Percentiles rank a stretch among this genome's conserved stretches.
These are phyloP conservation scores for Blomia tropicalis DNA, from an alignment of 2,888 invertebrate genomes.

Conservation along the genomic window DNA sequence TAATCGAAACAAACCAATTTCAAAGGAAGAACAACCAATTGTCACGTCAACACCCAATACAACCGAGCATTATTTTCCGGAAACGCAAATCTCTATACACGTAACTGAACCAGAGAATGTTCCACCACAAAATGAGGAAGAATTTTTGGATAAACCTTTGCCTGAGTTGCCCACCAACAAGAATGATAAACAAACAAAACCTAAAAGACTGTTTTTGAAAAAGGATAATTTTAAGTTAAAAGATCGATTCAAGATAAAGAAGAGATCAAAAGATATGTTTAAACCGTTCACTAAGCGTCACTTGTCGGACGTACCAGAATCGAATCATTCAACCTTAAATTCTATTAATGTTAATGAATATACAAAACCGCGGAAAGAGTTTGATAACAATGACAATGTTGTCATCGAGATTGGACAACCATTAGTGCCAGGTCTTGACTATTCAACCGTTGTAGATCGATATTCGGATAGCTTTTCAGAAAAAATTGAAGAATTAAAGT, in stretches of 20 bases:
- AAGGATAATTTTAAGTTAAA: conserved; percentile 5
- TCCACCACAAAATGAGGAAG: not conserved
- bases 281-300: not conserved
- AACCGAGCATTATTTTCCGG: not conserved
- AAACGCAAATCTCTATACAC: not conserved
- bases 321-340: not conserved
- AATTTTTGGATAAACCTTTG: not conserved
- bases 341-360: not conserved
- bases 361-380: not conserved
- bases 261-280: not conserved
- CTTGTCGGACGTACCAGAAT: not conserved
- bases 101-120: not conserved
- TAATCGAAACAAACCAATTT: not conserved
- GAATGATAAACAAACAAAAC: not conserved
- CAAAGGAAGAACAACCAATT: not conserved
- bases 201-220: conserved; percentile 1
- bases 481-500: not conserved
- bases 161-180: not conserved
- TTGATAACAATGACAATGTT: not conserved
- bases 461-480: not conserved
- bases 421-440: not conserved
- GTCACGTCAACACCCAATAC: not conserved
- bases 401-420: conserved; percentile 1
- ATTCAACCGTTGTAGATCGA: not conserved
- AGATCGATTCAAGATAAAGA: not conserved